Base-by-base conservation (phyloP, 1,140 invertebrate genomes). In the Amphibalanus amphitrite region DNA sequence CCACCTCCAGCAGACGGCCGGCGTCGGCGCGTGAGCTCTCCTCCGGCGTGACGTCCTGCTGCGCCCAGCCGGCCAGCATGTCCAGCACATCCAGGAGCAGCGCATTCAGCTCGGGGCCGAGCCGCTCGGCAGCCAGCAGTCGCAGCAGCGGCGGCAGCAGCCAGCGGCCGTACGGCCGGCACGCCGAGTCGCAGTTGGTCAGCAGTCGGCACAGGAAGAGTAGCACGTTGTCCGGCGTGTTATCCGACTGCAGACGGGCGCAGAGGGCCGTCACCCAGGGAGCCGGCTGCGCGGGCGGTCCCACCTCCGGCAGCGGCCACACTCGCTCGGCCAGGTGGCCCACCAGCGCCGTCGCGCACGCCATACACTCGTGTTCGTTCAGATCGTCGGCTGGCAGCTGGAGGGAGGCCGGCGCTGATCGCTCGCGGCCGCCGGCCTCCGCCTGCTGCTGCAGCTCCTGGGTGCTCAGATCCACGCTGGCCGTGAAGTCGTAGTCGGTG, bases 351-450 rank as follows among this genome's bases (percentile, higher is more conserved):
- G 47, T 20, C 13, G 23, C 1, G 47, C 82, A 80, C 68, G 82
- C 79, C 88, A 90, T 89, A 72, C 87, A 87, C 76, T 88, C 86
- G 76, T 89, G 88, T 71, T 84, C 77, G 74, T 88, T 89, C 0
- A 89, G 77, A 72, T 84, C 82, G 74, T 85, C 85, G 71, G 59
- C 69, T 65, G 29, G 73, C 71, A 71, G 74, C 74, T 8, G 67
- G 69, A 29, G 69, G 67, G 38, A 74, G 38, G 20, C 69, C 47
- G 13, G 75, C 25, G 47, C 47, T 20, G 47, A 15, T 20, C 47
- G 20, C 47, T 23, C 6, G 47, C 20, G 13, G 17, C n/a, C n/a
- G n/a, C 47, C 47, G 4, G 33, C 33, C 33, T 38, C 33, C 4
- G 33, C 33, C 33, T 38, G 33, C 33, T 38, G 33, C 47, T 59